A percentile compares a stretch with the other conserved stretches of the same genome.
These are phyloP conservation scores for Riparia riparia DNA, from an alignment of 2,113 vertebrate genomes.

Conservation along the genomic window DNA sequence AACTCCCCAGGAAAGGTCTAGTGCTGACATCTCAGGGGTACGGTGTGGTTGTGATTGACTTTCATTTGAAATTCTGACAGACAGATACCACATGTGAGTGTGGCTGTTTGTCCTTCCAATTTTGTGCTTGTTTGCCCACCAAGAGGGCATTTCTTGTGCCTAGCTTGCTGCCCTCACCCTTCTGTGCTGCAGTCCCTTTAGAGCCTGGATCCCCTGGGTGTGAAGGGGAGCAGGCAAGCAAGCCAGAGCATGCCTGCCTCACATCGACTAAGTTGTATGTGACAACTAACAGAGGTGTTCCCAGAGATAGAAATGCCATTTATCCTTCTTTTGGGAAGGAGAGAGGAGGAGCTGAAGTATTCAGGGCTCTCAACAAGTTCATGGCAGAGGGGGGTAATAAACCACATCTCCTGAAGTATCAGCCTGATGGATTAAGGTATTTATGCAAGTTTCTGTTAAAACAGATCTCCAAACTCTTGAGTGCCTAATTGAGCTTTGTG, in stretches of 20 bases:
- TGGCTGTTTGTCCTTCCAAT: not conserved
- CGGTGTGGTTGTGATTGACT: not conserved
- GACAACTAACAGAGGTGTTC: not conserved
- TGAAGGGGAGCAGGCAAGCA: not conserved
- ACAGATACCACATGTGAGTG: not conserved
- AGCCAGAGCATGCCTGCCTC: not conserved
- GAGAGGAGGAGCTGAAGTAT: not conserved
- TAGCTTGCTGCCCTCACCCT: not conserved
- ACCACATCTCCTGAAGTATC: not conserved
- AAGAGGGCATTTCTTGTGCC: not conserved
- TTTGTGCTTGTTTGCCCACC: not conserved
- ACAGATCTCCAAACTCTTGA: not conserved
- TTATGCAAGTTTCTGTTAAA: not conserved
- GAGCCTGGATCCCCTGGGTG: not conserved
- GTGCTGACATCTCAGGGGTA: rapidly evolving
- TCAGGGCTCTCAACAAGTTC: not conserved
- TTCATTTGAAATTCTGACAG: not conserved
- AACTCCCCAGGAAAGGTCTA: not conserved
- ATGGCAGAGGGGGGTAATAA: not conserved
- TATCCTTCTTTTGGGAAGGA: not conserved
- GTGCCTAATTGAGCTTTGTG: not conserved
- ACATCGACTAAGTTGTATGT: rapidly evolving
- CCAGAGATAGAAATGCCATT: not conserved
- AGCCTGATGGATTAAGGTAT: not conserved
- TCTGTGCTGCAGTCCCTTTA: not conserved